A percentile compares a stretch with the other conserved stretches of the same genome.
Evolutionary conservation across 2,888 invertebrate genomes (phyloP).

Genomic region (Cryptocephalus primarius): DNA sequence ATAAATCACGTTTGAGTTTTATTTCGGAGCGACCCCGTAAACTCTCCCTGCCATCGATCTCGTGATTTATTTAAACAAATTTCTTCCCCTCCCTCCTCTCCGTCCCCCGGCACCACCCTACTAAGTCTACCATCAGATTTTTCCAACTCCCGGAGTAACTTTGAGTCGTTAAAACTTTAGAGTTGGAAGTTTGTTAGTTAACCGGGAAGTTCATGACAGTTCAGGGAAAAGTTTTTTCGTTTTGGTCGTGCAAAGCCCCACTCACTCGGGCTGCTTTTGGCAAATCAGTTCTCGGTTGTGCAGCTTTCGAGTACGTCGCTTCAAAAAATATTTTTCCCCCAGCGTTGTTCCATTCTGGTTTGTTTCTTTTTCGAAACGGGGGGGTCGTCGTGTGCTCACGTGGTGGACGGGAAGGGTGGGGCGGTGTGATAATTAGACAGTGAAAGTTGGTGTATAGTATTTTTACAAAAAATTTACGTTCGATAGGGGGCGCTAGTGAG

Average conservation of each 20-base stretch:
- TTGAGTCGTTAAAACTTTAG: slow-evolving; percentile 1
- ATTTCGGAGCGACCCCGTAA: too few species aligned
- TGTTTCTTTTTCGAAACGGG: too few species aligned
- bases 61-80: not conserved
- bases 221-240: slow-evolving; percentile 32
- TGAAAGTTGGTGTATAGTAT: too few species aligned
- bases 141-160: not conserved
- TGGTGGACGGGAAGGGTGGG: too few species aligned
- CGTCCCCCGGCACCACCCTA: not conserved
- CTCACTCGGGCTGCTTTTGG: not conserved
- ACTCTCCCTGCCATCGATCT: not conserved
- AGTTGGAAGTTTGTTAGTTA: slow-evolving; percentile 14
- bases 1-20: too few species aligned
- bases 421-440: too few species aligned
- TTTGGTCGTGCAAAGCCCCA: not conserved
- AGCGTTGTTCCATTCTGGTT: too few species aligned
- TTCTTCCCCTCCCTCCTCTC: not conserved
- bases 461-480: too few species aligned
- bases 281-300: not conserved
- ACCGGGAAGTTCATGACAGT: slow-evolving; percentile 35
- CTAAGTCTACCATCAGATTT: not conserved
- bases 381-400: too few species aligned
- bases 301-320: not conserved
- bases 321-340: too few species aligned
- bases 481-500: too few species aligned